These are phyloP conservation scores for Atta cephalotes DNA, from an alignment of 1,140 invertebrate genomes.

Conservation along the genomic window DNA sequence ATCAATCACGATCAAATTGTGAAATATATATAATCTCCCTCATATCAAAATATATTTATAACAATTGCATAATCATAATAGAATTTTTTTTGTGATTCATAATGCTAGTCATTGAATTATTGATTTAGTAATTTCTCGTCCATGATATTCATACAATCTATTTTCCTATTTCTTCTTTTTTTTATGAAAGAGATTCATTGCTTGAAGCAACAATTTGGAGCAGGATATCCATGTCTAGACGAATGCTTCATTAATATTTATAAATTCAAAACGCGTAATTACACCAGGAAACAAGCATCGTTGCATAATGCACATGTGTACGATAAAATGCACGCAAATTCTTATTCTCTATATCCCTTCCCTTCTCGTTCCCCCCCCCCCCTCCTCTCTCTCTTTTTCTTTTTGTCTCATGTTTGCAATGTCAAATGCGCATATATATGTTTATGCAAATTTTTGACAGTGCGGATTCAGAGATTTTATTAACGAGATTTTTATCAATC, in stretches of 20 bases:
- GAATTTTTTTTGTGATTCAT: not conserved
- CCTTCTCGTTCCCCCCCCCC: not conserved
- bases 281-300: constrained; percentile 50
- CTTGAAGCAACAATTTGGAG: constrained; percentile 53
- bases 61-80: not conserved
- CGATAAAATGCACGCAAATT: constrained; percentile 19
- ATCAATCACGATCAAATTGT: not conserved
- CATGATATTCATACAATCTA: not conserved
- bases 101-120: not conserved
- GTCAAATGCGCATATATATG: not conserved
- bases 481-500: constrained; percentile 33
- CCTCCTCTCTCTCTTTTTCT: too few relatives aligned
- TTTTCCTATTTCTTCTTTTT: constrained; percentile 11
- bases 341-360: not conserved
- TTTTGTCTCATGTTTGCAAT: not conserved
- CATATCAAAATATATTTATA: constrained; percentile 17
- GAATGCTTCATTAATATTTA: constrained; percentile 66
- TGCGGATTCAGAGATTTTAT: not conserved
- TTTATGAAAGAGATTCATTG: not conserved
- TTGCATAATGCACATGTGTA: constrained; percentile 47
- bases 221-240: constrained; percentile 64
- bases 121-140: not conserved
- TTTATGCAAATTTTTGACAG: constrained; percentile 35
- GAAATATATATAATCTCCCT: not conserved
- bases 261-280: constrained; percentile 65